These are phyloP conservation scores for Hucho hucho DNA, from an alignment of 2,113 vertebrate genomes.

Conservation along the genomic window DNA sequence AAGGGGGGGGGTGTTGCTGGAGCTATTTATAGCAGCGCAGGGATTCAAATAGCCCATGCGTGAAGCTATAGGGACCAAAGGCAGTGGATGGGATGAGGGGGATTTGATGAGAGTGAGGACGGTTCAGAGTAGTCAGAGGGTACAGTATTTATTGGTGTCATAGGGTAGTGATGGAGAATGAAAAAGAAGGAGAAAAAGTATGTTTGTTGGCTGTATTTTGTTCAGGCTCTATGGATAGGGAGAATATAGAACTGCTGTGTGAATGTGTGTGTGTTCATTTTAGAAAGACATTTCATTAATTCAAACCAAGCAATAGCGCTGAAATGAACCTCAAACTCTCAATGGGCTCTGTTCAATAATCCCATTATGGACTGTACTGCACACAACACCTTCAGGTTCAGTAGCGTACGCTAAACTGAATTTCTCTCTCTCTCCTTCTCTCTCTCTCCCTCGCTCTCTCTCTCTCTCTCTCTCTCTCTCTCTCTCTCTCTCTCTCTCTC, in stretches of 20 bases:
- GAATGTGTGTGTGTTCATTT: neutral
- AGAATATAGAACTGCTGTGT: too few species aligned
- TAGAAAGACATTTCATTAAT: neutral
- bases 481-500: too few species aligned
- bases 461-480: too few species aligned
- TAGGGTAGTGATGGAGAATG: neutral
- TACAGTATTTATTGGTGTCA: neutral
- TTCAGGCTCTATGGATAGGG: too few species aligned
- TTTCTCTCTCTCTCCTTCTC: too few species aligned
- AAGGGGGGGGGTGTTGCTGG: neutral
- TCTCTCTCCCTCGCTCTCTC: too few species aligned
- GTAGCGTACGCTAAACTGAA: neutral
- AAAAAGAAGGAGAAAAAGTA: neutral
- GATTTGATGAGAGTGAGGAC: too few species aligned
- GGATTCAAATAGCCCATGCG: neutral
- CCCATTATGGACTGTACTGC: neutral
- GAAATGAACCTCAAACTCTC: neutral
- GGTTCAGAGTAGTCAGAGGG: neutral
- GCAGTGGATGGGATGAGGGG: neutral
- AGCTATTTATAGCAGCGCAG: neutral
- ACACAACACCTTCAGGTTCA: neutral
- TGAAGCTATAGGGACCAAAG: neutral
- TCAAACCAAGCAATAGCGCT: neutral
- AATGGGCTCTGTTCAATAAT: neutral
- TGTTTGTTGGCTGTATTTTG: too few species aligned